Conservation (phyloP, 2,888 invertebrate species). For the Laothoe populi region DNA sequence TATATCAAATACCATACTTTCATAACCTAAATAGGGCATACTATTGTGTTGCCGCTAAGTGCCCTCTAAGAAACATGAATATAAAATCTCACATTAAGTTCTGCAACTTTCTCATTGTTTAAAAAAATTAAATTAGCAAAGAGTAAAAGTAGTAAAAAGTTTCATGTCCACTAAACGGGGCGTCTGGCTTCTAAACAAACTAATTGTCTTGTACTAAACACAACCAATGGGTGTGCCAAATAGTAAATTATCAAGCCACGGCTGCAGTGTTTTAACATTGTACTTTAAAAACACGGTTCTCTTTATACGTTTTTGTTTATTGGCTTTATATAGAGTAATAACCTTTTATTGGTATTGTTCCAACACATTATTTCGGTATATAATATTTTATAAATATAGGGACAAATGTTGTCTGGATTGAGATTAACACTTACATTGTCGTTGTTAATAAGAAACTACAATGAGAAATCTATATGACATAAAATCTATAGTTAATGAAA, state of each 20-base stretch:
- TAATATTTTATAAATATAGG: background rate
- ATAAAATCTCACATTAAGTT: background rate
- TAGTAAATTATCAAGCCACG: conserved; percentile 32
- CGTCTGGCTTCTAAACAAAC: conserved; percentile 21
- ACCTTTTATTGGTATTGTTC: conserved; percentile 10
- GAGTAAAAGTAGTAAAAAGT: conserved; percentile 18
- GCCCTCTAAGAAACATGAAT: background rate
- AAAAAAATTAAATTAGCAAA: conserved; percentile 13
- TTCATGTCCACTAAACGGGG: conserved; percentile 15
- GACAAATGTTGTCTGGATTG: background rate
- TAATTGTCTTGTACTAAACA: conserved; percentile 27
- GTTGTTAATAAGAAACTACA: background rate
- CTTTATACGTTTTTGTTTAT: background rate
- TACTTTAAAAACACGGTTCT: background rate
- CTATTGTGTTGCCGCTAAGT: background rate
- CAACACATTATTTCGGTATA: background rate
- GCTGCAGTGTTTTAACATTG: conserved; percentile 23
- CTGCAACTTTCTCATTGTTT: conserved; percentile 2
- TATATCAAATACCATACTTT: too few species aligned
- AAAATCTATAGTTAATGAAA: background rate
- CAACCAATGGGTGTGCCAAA: conserved; percentile 31
- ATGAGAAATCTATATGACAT: background rate
- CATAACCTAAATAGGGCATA: too few species aligned
- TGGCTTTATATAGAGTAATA: background rate
- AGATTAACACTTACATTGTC: background rate